These are phyloP conservation scores for Xylophagus ater DNA, from an alignment of 2,888 invertebrate genomes.

Conservation along the genomic window DNA sequence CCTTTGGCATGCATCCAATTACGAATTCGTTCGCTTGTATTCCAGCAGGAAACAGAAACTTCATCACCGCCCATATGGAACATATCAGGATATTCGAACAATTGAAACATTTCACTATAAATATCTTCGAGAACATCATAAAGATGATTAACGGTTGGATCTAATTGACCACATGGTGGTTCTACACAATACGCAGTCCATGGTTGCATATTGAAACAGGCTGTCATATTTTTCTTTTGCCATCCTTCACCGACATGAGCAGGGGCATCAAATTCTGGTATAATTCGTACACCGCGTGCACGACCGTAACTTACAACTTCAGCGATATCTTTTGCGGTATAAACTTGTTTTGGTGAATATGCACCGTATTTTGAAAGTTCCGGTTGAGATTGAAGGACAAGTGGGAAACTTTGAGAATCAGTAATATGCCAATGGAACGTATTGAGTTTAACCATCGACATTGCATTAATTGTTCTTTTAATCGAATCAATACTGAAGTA, in stretches of 20 bases:
- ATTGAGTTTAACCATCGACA: constrained; percentile 84
- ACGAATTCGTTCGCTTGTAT: constrained; percentile 53
- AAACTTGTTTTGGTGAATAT: constrained; percentile 59
- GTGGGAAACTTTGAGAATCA: constrained; percentile 90
- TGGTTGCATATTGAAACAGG: constrained; percentile 62
- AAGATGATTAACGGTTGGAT: constrained; percentile 57
- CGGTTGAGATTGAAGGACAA: constrained; percentile 62
- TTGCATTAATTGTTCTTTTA: constrained; percentile 67
- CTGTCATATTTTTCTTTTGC: constrained; percentile 57
- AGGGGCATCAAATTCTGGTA: constrained; percentile 89
- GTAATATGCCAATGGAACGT: constrained; percentile 93
- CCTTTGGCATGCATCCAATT: constrained; percentile 55
- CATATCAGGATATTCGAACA: constrained; percentile 47
- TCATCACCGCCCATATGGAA: constrained; percentile 89
- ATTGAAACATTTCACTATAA: constrained; percentile 59
- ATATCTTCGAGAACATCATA: constrained; percentile 60
- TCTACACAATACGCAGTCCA: constrained; percentile 64
- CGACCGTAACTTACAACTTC: constrained; percentile 56
- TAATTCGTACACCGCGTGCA: constrained; percentile 67
- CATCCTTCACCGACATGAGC: constrained; percentile 83
- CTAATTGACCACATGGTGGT: constrained; percentile 76
- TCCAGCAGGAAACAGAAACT: constrained; percentile 61
- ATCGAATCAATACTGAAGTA: constrained; percentile 63
- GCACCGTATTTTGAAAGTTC: constrained; percentile 66
- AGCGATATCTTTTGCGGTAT: constrained; percentile 44